phyloP scores from a whole-genome alignment of 53 echinoderm and acorn worm species.

The Henricia sp. region DNA sequence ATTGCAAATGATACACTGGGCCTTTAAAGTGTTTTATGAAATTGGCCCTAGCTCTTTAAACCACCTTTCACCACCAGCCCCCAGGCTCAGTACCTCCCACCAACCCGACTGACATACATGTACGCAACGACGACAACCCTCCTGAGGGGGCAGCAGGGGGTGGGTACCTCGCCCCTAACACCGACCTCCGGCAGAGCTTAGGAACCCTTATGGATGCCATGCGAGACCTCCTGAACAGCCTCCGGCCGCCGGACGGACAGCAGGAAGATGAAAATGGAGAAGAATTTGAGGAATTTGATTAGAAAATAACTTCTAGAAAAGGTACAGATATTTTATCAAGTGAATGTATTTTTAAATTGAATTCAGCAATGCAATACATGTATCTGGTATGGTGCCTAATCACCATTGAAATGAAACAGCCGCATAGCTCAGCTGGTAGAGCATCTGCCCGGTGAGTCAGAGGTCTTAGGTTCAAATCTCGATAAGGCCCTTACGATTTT shows the following conservation, averaged over 20 bases:
- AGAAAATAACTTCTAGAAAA: neutral
- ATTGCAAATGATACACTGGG: no score
- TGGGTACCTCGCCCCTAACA: constrained; percentile 81
- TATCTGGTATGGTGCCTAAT: no score
- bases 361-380: no score
- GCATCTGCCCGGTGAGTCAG: no score
- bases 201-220: constrained; percentile 91
- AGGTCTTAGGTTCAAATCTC: no score
- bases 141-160: constrained; percentile 79
- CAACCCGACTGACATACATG: neutral
- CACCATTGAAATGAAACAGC: no score
- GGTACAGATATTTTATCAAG: no score
- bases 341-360: no score
- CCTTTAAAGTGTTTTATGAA: no score
- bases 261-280: constrained; percentile 63
- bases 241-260: constrained; percentile 63
- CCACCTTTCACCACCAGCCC: constrained; percentile 47
- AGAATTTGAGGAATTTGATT: constrained; percentile 72
- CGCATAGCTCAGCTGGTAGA: no score
- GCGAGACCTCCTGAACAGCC: constrained; percentile 83
- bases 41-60: neutral
- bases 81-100: constrained; percentile 59
- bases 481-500: no score
- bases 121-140: neutral
- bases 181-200: constrained; percentile 82